Percentiles rank a stretch among this genome's conserved stretches.
These are phyloP conservation scores for Eudyptes chrysolophus DNA, from an alignment of 2,113 vertebrate genomes.

Conservation along the genomic window DNA sequence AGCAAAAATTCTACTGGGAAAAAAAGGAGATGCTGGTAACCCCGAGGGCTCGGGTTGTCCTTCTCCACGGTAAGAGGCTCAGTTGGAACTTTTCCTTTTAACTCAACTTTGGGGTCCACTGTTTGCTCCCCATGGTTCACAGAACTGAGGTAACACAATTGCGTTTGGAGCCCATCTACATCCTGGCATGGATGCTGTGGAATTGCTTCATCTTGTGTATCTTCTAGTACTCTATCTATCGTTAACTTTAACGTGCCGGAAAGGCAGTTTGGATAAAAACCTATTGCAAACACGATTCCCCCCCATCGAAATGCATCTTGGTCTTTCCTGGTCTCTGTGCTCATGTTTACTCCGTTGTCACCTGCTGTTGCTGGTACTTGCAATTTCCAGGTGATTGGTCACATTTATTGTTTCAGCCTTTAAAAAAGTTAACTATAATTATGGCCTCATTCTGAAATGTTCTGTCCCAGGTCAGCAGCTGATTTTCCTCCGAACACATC, in stretches of 20 bases:
- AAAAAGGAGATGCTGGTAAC: background rate
- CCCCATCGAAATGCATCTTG: background rate
- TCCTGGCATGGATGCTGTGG: background rate
- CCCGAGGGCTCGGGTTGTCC: background rate
- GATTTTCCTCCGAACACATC: background rate
- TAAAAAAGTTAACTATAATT: background rate
- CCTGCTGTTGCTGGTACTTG: background rate
- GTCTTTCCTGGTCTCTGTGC: background rate
- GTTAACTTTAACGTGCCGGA: background rate
- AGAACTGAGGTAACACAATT: background rate
- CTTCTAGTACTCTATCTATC: background rate
- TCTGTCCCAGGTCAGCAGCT: constrained; percentile 45
- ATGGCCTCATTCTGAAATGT: background rate
- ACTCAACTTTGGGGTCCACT: background rate
- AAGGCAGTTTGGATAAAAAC: background rate
- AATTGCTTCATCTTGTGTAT: background rate
- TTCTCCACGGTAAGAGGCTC: constrained; percentile 43
- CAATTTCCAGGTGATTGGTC: background rate
- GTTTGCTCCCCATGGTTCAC: fast-evolving
- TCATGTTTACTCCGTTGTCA: background rate
- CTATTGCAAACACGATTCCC: background rate
- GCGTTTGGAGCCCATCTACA: too few species aligned
- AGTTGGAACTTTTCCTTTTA: background rate
- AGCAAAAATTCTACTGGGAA: background rate
- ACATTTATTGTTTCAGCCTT: too few species aligned